These are phyloP conservation scores for Eubasilissa regina DNA, from an alignment of 1,140 invertebrate genomes.

Conservation along the genomic window DNA sequence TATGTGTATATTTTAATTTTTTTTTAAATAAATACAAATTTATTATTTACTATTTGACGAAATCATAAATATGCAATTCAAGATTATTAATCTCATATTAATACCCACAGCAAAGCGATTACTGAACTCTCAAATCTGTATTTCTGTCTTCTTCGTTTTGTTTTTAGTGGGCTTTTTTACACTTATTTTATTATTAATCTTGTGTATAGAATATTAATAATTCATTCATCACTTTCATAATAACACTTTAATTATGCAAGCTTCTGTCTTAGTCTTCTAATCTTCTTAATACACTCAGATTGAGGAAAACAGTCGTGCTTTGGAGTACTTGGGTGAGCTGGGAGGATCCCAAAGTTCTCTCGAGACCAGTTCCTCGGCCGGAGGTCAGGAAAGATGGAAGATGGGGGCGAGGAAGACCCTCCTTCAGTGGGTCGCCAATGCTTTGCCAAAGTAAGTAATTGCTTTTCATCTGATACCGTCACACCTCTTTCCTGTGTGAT, in stretches of 20 bases:
- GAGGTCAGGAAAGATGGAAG: constrained; percentile 84
- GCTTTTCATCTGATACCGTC: too few relatives aligned
- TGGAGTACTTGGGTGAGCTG: constrained; percentile 88
- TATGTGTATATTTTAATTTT: too few relatives aligned
- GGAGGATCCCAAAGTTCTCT: constrained; percentile 87
- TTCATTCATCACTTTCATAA: background rate
- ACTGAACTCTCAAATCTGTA: too few relatives aligned
- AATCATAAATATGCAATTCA: too few relatives aligned
- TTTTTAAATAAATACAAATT: too few relatives aligned
- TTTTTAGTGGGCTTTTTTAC: background rate
- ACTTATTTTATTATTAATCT: background rate
- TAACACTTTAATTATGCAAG: too few relatives aligned
- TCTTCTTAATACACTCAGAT: constrained; percentile 76
- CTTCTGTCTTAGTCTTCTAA: too few relatives aligned
- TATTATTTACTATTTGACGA: too few relatives aligned
- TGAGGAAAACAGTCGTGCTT: constrained; percentile 93
- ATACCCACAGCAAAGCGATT: too few relatives aligned
- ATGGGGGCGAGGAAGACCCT: constrained; percentile 93
- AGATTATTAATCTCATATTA: too few relatives aligned
- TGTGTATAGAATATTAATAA: background rate
- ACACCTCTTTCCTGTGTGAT: too few relatives aligned
- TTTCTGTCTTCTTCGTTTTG: too few relatives aligned
- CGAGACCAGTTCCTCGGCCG: constrained; percentile 78
- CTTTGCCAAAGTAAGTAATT: constrained; percentile 87
- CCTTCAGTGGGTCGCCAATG: constrained; percentile 95